phyloP scores from a whole-genome alignment of 1,140 invertebrate genomes.

The Coelopa frigida region DNA sequence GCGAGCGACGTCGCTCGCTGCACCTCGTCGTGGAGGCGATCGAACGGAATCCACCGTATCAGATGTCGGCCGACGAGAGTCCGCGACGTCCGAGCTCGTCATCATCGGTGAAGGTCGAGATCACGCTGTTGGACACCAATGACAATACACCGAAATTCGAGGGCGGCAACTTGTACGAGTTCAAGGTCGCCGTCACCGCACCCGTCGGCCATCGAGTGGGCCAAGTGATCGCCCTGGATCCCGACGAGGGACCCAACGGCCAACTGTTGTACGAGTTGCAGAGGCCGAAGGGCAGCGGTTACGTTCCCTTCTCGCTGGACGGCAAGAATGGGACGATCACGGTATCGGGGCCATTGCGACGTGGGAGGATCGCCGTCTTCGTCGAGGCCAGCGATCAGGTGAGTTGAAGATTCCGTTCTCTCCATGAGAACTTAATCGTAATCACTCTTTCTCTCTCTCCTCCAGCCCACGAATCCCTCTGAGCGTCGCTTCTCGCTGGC shows the following conservation, averaged over 20 bases:
- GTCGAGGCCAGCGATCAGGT: conserved; percentile 71
- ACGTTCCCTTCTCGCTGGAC: conserved; percentile 65
- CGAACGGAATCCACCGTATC: conserved; percentile 48
- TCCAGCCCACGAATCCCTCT: conserved; percentile 63
- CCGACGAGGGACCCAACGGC: conserved; percentile 72
- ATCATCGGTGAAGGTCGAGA: conserved; percentile 65
- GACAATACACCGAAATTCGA: conserved; percentile 81
- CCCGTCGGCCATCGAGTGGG: conserved; percentile 63
- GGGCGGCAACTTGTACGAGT: conserved; percentile 72
- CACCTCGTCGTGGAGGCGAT: conserved; percentile 67
- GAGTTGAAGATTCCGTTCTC: conserved; percentile 3
- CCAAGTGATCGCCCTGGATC: conserved; percentile 67
- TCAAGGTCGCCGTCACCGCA: conserved; percentile 61
- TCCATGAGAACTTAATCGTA: no score
- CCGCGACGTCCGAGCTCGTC: conserved; percentile 38
- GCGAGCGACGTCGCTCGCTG: conserved; percentile 63
- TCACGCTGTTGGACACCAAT: conserved; percentile 75
- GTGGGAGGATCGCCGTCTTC: conserved; percentile 68
- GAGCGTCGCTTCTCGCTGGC: conserved; percentile 72
- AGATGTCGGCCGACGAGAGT: conserved; percentile 31
- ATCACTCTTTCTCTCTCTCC: background rate
- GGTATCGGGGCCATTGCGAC: conserved; percentile 58
- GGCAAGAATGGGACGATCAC: conserved; percentile 61
- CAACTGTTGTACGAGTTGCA: conserved; percentile 70
- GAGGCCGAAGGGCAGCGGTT: conserved; percentile 54